These are phyloP conservation scores for Epistrophe eligans DNA, from an alignment of 2,888 invertebrate genomes.

Conservation along the genomic window DNA sequence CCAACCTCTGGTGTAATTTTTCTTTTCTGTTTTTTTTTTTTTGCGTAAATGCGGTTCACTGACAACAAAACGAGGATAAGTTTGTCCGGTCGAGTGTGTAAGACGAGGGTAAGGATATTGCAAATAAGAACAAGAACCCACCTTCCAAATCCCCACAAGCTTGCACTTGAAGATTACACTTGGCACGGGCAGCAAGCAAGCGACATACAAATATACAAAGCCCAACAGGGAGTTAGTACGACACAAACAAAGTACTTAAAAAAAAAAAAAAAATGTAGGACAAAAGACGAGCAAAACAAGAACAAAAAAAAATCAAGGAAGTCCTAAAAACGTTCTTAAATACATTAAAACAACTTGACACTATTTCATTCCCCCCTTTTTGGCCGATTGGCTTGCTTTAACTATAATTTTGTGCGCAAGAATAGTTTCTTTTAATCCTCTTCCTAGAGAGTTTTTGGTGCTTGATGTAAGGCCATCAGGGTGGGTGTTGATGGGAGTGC, in stretches of 20 bases:
- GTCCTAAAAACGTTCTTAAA: slow-evolving; percentile 71
- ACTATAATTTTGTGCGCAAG: slow-evolving; percentile 30
- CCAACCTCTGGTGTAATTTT: slow-evolving; percentile 21
- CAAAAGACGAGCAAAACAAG: slow-evolving; percentile 22
- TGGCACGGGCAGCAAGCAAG: slow-evolving; percentile 36
- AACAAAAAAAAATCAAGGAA: slow-evolving; percentile 68
- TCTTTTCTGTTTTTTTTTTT: background rate
- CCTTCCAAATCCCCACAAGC: slow-evolving; percentile 53
- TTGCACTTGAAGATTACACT: slow-evolving; percentile 69
- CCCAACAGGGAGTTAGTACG: slow-evolving; percentile 50
- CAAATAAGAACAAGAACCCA: slow-evolving; percentile 47
- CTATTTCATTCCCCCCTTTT: slow-evolving; percentile 37
- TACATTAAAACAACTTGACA: slow-evolving; percentile 71
- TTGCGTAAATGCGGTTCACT: slow-evolving; percentile 57
- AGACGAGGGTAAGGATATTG: slow-evolving; percentile 14
- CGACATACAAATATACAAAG: background rate
- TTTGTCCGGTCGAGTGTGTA: slow-evolving; percentile 66
- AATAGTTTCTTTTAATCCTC: slow-evolving; percentile 46
- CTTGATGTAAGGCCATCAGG: background rate
- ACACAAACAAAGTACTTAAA: slow-evolving; percentile 16
- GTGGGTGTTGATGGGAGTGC: slow-evolving; percentile 20
- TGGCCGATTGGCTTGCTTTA: slow-evolving; percentile 51
- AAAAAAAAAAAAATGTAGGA: slow-evolving; percentile 24
- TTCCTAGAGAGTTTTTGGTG: slow-evolving; percentile 41
- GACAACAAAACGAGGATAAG: slow-evolving; percentile 65